Base-by-base conservation (phyloP, 1,140 invertebrate genomes). In the Drosophila mauritiana region DNA sequence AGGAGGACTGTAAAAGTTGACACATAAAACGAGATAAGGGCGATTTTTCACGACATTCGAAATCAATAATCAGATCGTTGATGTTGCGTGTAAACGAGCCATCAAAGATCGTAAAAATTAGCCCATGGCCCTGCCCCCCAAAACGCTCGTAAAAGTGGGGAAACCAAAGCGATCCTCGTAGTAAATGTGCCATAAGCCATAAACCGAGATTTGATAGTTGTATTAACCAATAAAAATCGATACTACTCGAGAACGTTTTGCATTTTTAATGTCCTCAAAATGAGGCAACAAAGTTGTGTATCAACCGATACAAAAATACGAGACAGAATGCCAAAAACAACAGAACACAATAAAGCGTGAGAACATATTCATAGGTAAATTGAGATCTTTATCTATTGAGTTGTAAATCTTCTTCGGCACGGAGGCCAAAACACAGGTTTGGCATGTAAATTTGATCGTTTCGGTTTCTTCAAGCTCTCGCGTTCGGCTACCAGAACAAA, bases 41-140 rank as follows among this genome's bases (percentile, higher is more conserved):
- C 27, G 68, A 55, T 72, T 57, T 57, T 49, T 25, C 49, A 70
- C 56, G 51, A 51, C 51, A 70, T 68, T 70, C 65, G 53, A 57
- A 70, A 72, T 72, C 68, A 72, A 72, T 72, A 72, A 72, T 70
- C 68, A 72, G 68, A 72, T 72, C 68, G 68, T 72, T 72, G 68
- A 42, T 65, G 65, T 72, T 49, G 64, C 65, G 43, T 70, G 68
- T 72, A 72, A 72, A 70, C 68, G 68, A 57, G 64, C 65, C 52
- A 69, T 70, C 65, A 40, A 70, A 70, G 56, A 51, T 37, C 64
- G 46, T 72, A 39, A 72, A 72, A 70, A 72, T 57, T 72, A 49
- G 65, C 68, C 67, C 68, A 37, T 39, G 37, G 37, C 20, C 31
- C 46, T 34, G 7, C 12, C 39, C 45, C 40, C 59, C 67, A 25